A percentile compares a stretch with the other conserved stretches of the same genome.
These are phyloP conservation scores for Porphyrio hochstetteri DNA, from an alignment of 2,113 vertebrate genomes.

Conservation along the genomic window DNA sequence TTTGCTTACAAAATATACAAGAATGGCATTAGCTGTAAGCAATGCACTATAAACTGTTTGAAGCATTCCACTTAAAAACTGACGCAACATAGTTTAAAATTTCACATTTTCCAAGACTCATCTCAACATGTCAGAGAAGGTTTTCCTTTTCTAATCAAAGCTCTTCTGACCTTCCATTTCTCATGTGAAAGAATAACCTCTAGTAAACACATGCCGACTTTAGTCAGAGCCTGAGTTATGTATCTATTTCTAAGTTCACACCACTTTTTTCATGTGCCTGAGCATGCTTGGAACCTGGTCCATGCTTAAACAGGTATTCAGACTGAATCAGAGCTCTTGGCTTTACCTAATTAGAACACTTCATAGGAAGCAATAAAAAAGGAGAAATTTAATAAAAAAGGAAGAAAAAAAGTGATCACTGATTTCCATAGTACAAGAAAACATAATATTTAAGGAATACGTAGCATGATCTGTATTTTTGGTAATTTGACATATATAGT, in stretches of 20 bases:
- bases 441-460: constrained; percentile 8
- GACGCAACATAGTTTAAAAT: background rate
- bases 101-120: background rate
- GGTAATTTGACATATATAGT: constrained; percentile 6
- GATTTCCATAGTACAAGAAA: background rate
- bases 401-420: background rate
- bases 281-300: background rate
- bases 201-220: background rate
- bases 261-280: background rate
- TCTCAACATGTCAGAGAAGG: background rate
- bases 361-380: background rate
- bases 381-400: background rate
- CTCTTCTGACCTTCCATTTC: background rate
- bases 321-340: background rate
- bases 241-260: background rate
- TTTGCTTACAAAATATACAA: background rate
- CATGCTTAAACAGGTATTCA: background rate
- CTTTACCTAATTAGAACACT: background rate
- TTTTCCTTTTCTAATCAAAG: background rate
- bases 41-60: background rate
- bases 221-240: background rate
- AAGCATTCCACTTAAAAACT: background rate
- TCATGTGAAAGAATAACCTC: background rate
- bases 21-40: background rate
- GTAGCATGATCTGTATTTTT: background rate